phyloP scores from a whole-genome alignment of 1,140 invertebrate genomes.

The Euborellia annulipes region DNA sequence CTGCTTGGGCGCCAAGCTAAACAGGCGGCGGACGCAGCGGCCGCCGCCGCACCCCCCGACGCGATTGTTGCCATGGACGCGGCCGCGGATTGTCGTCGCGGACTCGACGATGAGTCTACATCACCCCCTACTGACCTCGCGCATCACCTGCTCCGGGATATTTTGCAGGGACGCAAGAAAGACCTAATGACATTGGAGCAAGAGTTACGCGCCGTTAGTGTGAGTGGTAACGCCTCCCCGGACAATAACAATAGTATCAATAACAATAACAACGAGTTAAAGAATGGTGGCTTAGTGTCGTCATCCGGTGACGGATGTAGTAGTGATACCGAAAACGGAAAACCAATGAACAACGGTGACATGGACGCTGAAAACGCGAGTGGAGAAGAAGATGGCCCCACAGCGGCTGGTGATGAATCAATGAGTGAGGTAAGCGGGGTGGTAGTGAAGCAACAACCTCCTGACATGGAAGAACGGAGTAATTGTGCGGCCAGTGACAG shows the following conservation, averaged over 20 bases:
- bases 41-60: slow-evolving; percentile 38
- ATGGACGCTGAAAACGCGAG: slow-evolving; percentile 35
- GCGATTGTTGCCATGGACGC: slow-evolving; percentile 28
- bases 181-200: slow-evolving; percentile 48
- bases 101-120: slow-evolving; percentile 17
- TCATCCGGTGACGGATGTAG: slow-evolving; percentile 6
- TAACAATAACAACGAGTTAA: slow-evolving; percentile 29
- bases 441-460: slow-evolving; percentile 31
- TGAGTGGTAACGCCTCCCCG: slow-evolving; percentile 21
- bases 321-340: slow-evolving; percentile 15
- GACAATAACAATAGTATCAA: slow-evolving; percentile 33
- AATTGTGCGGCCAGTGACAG: slow-evolving; percentile 41
- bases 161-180: slow-evolving; percentile 65
- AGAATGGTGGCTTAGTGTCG: slow-evolving; percentile 14
- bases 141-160: slow-evolving; percentile 67
- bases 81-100: slow-evolving; percentile 18
- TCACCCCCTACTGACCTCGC: slow-evolving; percentile 26
- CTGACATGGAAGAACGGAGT: slow-evolving; percentile 31
- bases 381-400: slow-evolving; percentile 26
- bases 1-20: slow-evolving; percentile 58
- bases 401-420: slow-evolving; percentile 26
- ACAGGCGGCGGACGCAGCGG: slow-evolving; percentile 46
- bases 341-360: slow-evolving; percentile 30
- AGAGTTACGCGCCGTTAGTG: slow-evolving; percentile 31
- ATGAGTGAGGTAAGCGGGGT: slow-evolving; percentile 28